A percentile compares a stretch with the other conserved stretches of the same genome.
These are phyloP conservation scores for Aphodius sticticus DNA, from an alignment of 2,888 invertebrate species.

Conservation along the genomic window DNA sequence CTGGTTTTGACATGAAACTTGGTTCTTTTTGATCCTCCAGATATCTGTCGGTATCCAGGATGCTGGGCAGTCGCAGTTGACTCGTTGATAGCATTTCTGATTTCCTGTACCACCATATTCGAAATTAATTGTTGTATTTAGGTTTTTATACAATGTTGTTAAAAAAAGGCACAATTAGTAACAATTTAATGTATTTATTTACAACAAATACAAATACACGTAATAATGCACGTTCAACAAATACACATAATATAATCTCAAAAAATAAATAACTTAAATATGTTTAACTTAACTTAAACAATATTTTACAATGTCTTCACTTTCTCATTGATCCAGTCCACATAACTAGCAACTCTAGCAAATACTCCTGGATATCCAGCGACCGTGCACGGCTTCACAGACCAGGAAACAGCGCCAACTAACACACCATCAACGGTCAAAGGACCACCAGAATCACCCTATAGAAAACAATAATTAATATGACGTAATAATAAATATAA, in stretches of 20 bases:
- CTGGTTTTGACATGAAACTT: no score
- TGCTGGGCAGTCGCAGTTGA: no score
- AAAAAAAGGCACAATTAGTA: no score
- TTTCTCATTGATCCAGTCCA: conserved; percentile 5
- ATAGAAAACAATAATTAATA: conserved; percentile 27
- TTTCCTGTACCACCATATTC: no score
- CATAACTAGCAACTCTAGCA: conserved; percentile 53
- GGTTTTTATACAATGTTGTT: no score
- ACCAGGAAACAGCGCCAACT: conserved; percentile 61
- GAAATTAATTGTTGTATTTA: no score
- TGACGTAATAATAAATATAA: neutral
- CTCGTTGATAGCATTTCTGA: no score
- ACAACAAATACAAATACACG: no score
- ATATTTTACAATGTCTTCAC: neutral
- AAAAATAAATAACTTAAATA: neutral
- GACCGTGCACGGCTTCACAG: conserved; percentile 58
- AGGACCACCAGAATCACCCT: conserved; percentile 59
- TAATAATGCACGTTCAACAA: no score
- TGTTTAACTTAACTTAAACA: conserved; percentile 4
- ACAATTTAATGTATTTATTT: no score
- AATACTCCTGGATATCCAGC: conserved; percentile 60
- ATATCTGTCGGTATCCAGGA: no score
- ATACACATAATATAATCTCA: neutral
- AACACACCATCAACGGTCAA: conserved; percentile 53
- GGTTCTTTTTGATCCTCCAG: no score